Percentiles rank a stretch among this genome's conserved stretches.
These are phyloP conservation scores for Pelobates cultripes DNA, from an alignment of 2,797 vertebrate species.

Conservation along the genomic window DNA sequence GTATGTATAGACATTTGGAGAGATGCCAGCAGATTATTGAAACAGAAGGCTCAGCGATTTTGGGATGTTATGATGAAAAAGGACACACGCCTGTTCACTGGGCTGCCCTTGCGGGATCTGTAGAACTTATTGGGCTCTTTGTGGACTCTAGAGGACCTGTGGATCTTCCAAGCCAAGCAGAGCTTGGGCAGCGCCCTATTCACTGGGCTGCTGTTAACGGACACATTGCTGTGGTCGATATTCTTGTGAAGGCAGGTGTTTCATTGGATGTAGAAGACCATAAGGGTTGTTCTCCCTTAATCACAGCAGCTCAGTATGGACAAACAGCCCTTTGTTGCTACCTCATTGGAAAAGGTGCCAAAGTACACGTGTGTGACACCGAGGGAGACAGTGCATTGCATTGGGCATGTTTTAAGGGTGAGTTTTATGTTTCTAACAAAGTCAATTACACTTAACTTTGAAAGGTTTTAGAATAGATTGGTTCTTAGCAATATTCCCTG, in stretches of 20 bases:
- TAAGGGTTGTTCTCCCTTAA: slow-evolving; percentile 54
- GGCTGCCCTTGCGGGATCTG: slow-evolving; percentile 42
- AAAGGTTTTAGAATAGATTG: too few species aligned
- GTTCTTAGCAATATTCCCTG: too few species aligned
- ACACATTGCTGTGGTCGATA: slow-evolving; percentile 33
- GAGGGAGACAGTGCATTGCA: slow-evolving; percentile 59
- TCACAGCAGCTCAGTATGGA: slow-evolving; percentile 54
- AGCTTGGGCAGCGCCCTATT: slow-evolving; percentile 49
- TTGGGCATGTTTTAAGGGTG: slow-evolving; percentile 56
- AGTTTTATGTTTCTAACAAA: slow-evolving; percentile 5
- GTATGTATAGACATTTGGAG: slow-evolving; percentile 27
- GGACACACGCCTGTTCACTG: slow-evolving; percentile 38
- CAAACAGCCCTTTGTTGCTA: slow-evolving; percentile 48
- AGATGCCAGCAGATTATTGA: slow-evolving; percentile 47
- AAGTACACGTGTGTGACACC: slow-evolving; percentile 34
- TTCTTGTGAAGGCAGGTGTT: slow-evolving; percentile 54
- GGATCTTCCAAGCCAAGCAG: slow-evolving; percentile 46
- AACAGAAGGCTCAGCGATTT: slow-evolving; percentile 16
- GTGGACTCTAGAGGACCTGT: slow-evolving; percentile 45
- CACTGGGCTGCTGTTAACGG: slow-evolving; percentile 55
- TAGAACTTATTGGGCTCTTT: slow-evolving; percentile 28
- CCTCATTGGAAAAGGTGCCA: slow-evolving; percentile 54
- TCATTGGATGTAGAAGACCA: slow-evolving; percentile 52
- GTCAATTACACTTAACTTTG: too few species aligned
- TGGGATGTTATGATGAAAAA: slow-evolving; percentile 46